Percentiles rank a stretch among this genome's conserved stretches.
Conservation (phyloP, 2,797 vertebrate species). For the Xenops minutus region DNA sequence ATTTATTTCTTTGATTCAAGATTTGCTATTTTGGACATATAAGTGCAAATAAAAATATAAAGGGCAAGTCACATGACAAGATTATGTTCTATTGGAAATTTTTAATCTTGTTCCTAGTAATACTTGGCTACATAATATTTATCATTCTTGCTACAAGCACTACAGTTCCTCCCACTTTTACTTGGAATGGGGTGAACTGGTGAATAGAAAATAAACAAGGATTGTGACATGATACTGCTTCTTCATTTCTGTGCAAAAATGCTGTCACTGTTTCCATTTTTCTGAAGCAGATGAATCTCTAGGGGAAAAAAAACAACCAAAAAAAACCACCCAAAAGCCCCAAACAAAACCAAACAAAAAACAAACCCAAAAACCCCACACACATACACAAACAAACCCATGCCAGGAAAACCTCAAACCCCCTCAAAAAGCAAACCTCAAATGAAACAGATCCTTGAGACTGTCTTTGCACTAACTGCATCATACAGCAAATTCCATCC, state of each 20-base stretch:
- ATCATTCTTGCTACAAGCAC: neutral
- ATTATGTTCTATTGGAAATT: neutral
- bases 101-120: neutral
- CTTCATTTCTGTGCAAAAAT: neutral
- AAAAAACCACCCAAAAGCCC: neutral
- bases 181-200: accelerated
- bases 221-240: neutral
- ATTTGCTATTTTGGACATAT: neutral
- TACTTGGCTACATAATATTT: neutral
- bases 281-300: neutral
- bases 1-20: neutral
- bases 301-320: neutral
- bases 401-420: neutral
- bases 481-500: neutral
- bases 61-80: neutral
- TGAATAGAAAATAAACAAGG: neutral
- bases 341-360: neutral
- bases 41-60: neutral
- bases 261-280: neutral
- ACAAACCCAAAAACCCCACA: neutral
- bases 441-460: neutral
- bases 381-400: neutral
- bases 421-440: neutral
- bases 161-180: neutral
- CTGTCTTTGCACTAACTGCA: neutral